Evolutionary conservation across 2,888 invertebrate species (phyloP).

Genomic region (Eupithecia vulgata): DNA sequence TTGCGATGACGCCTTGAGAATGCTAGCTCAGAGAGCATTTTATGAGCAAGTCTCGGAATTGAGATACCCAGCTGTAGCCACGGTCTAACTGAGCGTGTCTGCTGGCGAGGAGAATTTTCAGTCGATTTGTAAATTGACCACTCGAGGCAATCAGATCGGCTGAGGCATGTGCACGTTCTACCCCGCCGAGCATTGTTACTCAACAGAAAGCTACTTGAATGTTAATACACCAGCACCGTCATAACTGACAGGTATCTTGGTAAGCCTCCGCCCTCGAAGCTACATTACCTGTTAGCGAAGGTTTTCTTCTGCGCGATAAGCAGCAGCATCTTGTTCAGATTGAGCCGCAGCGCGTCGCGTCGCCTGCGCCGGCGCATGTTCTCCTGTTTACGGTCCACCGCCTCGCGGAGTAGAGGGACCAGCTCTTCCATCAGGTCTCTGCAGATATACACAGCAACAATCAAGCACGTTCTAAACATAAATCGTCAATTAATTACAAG

Average conservation of each 20-base stretch:
- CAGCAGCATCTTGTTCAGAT: conserved; percentile 95
- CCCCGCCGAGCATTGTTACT: not conserved
- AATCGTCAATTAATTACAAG: not conserved
- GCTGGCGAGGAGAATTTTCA: not conserved
- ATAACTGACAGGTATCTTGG: not conserved
- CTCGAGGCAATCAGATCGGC: not conserved
- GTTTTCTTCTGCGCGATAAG: conserved; percentile 96
- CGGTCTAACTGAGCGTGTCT: not conserved
- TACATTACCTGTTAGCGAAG: conserved; percentile 88
- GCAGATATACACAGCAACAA: conserved; percentile 23
- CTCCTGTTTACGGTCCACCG: conserved; percentile 98
- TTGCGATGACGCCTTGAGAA: not conserved
- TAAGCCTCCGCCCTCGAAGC: not conserved
- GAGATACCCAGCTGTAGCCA: not conserved
- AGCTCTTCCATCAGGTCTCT: conserved; percentile 99
- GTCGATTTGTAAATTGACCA: not conserved
- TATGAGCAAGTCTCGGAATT: too few relatives aligned
- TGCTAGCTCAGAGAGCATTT: not conserved
- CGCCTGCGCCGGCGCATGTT: conserved; percentile 96
- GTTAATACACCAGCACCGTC: not conserved
- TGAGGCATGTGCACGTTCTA: too few relatives aligned
- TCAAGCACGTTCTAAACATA: not conserved
- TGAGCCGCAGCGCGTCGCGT: conserved; percentile 95
- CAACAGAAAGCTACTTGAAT: not conserved
- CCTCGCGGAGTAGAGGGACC: conserved; percentile 95